Evolutionary conservation across 2,113 vertebrate species (phyloP), one percentile per base, ranked within the genome.

Genomic region (Python bivittatus): DNA sequence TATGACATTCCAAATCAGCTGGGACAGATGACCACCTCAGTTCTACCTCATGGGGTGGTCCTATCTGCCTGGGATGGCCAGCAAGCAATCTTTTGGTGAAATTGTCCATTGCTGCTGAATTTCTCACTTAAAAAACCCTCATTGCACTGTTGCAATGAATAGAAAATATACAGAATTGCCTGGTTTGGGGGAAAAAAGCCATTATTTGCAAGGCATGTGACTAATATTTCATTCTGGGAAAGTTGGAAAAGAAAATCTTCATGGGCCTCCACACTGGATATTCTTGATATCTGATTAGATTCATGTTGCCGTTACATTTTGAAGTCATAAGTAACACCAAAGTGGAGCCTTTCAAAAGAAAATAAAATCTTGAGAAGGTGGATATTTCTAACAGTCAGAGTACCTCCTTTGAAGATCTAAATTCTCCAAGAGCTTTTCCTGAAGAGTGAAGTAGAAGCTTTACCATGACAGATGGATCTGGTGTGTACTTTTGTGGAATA

Each of bases 401-500:
- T 72, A 38, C 17, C 4, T 91, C 29, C 52, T 23, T 84, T 38
- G 60, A 90, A 88, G 56, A 56, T 58, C 48, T 72, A 9, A 38
- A 12, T 64, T 88, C 54, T 86, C 20, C 9, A 93, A 93, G 61
- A 61, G 23, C 33, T 84, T 89, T 92, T 92, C 44, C 38, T n/a
- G 84, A 61, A 58, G 87, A 95, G 15, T n/a, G 90, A 92, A 60
- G 95, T 83, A 44, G 42, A 91, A 44, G 72, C 20, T 95, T 94
- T 92, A 89, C 90, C 68, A 92, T 97, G 97, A 97, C 94, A 92
- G 95, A 97, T 96, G 93, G 92, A 84, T 92, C 86, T 94, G 53
- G 92, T 92, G 94, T 94, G 94, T 94, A 93, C 93, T 96, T 97
- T 90, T 84, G 42, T 93, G 88, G 94, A 97, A 95, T 95, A 97